Evolutionary conservation across 2,888 invertebrate genomes (phyloP).

Genomic region (Sympetrum striolatum): DNA sequence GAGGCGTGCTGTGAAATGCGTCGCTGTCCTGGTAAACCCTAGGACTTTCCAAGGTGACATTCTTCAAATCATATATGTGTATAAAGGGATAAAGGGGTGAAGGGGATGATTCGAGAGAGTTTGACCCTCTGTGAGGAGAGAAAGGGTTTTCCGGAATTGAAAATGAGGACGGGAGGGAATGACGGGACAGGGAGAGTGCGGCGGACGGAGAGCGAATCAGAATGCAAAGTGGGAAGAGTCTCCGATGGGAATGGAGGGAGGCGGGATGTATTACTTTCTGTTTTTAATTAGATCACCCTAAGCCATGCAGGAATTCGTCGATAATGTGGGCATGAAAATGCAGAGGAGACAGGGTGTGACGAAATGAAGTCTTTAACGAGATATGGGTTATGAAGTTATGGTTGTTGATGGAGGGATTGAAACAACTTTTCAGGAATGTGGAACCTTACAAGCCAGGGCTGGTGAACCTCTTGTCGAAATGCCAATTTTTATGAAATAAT

Average conservation of each 20-base stretch:
- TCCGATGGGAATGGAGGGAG: neutral
- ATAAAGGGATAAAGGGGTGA: neutral
- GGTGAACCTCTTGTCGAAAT: too few relatives aligned
- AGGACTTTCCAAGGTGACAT: neutral
- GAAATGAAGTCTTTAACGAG: too few relatives aligned
- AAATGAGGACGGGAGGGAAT: neutral
- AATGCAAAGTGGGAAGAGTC: neutral
- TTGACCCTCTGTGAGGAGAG: neutral
- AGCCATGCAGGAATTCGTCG: too few relatives aligned
- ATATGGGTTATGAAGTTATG: too few relatives aligned
- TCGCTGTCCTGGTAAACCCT: neutral
- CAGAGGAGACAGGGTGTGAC: too few relatives aligned
- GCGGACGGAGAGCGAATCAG: neutral
- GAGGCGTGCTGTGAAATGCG: neutral
- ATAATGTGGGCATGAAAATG: too few relatives aligned
- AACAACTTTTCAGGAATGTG: too few relatives aligned
- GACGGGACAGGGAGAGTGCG: neutral
- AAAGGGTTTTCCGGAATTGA: neutral
- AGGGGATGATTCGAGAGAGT: neutral
- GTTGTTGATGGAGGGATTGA: too few relatives aligned
- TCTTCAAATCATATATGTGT: neutral
- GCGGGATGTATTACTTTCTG: neutral
- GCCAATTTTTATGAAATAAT: too few relatives aligned
- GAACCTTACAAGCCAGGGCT: too few relatives aligned
- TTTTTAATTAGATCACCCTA: too few relatives aligned